Evolutionary conservation across 35 echinoderm and acorn worm genomes (phyloP).

Genomic region (Holothuria glaberrima): DNA sequence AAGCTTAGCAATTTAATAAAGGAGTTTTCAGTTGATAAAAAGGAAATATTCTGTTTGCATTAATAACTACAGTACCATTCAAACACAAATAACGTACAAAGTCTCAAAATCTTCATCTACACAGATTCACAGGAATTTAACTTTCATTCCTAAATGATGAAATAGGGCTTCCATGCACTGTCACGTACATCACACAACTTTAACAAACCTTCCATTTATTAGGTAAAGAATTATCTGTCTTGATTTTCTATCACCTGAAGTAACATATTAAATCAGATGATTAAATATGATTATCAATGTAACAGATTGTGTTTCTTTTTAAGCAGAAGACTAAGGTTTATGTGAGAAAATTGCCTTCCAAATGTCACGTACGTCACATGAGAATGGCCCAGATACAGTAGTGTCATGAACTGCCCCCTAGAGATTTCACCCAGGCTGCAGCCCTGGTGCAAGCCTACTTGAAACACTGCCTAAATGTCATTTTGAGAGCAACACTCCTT

Average conservation of each 20-base stretch:
- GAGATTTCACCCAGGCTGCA: too few species aligned
- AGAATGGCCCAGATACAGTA: constrained; percentile 15
- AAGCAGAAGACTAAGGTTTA: background rate
- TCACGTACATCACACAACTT: constrained; percentile 31
- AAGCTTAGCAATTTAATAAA: background rate
- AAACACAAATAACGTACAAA: constrained; percentile 16
- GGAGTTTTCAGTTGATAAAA: background rate
- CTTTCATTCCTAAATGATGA: background rate
- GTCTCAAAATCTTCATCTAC: background rate
- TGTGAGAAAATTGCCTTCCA: background rate
- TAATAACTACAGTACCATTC: background rate
- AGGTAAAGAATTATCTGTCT: constrained; percentile 21
- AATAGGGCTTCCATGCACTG: constrained; percentile 20
- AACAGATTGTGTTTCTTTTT: constrained; percentile 1
- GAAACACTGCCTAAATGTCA: too few species aligned
- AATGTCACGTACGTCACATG: constrained; percentile 19
- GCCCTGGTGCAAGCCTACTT: too few species aligned
- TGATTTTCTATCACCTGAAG: constrained; percentile 33
- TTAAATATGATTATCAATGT: constrained; percentile 9
- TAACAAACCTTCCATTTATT: background rate
- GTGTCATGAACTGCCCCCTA: too few species aligned
- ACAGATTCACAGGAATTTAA: constrained; percentile 23
- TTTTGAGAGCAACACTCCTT: too few species aligned
- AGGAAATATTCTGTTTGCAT: background rate
- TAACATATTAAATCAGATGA: constrained; percentile 6